A percentile compares a stretch with the other conserved stretches of the same genome.
Evolutionary conservation across 2,888 invertebrate species (phyloP).

Genomic region (Chromoteleia sp.): DNA sequence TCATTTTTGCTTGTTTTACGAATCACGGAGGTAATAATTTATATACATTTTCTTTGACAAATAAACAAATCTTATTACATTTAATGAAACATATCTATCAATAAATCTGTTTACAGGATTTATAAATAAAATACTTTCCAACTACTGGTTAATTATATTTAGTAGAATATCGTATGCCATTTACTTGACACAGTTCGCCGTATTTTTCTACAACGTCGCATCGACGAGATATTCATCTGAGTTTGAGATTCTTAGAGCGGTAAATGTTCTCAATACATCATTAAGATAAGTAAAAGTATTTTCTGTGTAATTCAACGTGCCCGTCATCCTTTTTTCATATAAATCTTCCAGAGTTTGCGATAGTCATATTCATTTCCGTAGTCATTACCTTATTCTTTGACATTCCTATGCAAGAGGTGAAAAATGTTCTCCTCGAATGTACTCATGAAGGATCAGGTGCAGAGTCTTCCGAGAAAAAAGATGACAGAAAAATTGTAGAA

Average conservation of each 20-base stretch:
- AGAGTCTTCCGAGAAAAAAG: constrained; percentile 28
- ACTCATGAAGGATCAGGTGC: constrained; percentile 72
- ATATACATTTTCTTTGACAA: neutral
- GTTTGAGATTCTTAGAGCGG: constrained; percentile 87
- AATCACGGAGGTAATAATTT: constrained; percentile 85
- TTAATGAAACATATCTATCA: constrained; percentile 14
- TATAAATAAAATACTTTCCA: constrained; percentile 86
- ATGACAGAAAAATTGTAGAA: constrained; percentile 13
- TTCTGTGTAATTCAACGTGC: neutral
- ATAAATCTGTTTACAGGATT: constrained; percentile 82
- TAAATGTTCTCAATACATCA: constrained; percentile 75
- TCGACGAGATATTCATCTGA: constrained; percentile 87
- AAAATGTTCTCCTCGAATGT: constrained; percentile 83
- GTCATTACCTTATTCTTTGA: constrained; percentile 88
- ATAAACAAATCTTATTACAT: neutral
- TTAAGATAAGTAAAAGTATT: constrained; percentile 11
- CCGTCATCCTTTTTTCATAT: constrained; percentile 84
- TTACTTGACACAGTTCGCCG: constrained; percentile 88
- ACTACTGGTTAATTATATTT: constrained; percentile 87
- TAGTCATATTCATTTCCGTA: constrained; percentile 86
- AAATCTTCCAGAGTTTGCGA: constrained; percentile 86
- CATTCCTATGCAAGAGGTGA: constrained; percentile 88
- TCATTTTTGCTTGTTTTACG: constrained; percentile 87
- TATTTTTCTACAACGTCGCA: constrained; percentile 88
- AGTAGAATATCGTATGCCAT: constrained; percentile 89